Base-by-base conservation (phyloP, 2,797 vertebrate genomes). In the Rhinogobio ventralis region DNA sequence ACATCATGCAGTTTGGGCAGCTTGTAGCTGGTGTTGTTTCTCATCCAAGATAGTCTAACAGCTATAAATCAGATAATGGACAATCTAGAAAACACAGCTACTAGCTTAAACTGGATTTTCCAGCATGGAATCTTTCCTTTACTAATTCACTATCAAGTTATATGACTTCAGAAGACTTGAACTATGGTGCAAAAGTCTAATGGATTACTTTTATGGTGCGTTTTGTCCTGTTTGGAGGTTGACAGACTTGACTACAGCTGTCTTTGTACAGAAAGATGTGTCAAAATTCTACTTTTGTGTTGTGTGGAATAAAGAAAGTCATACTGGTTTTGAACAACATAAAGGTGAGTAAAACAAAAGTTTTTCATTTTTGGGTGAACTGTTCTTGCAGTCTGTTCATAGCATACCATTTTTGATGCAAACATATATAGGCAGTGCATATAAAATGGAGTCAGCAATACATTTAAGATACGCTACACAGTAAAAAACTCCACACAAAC, bases 401-500 rank as follows among this genome's bases (percentile, higher is more conserved):
- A 66, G 30, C 7, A 10, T 2, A n/a, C 46, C 5, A 28, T 55
- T 51, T 81, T n/a, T 55, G 1, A 71, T 71, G 23, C 49, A 42
- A 42, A 69, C 79, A 60, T 60, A 7, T 28, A 15, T 9, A 45
- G 6, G n/a, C 17, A 23, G 25, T 75, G 68, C 39, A 73, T 53
- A 7, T 28, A 57, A 28, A 42, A 69, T 23, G 33, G 10, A 60
- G 51, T 30, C 51, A 46, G 39, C n/a, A 11, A 55, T 81, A 20
- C 10, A 64, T 66, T 42, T 81, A 71, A 62, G 53, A 82, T 30
- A 5, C 0, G 6, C 45, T 49, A 53, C 64, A 28, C 30, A 81
- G 49, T 25, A 53, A 5, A 30, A 71, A 81, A 53, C 23, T 80
- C 51, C 53, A 73, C 25, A 45, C 69, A 67, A 57, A 49, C 46